Percentiles rank a stretch among this genome's conserved stretches.
phyloP scores from a whole-genome alignment of 1,140 invertebrate species.

The Trigoniulus corallinus region DNA sequence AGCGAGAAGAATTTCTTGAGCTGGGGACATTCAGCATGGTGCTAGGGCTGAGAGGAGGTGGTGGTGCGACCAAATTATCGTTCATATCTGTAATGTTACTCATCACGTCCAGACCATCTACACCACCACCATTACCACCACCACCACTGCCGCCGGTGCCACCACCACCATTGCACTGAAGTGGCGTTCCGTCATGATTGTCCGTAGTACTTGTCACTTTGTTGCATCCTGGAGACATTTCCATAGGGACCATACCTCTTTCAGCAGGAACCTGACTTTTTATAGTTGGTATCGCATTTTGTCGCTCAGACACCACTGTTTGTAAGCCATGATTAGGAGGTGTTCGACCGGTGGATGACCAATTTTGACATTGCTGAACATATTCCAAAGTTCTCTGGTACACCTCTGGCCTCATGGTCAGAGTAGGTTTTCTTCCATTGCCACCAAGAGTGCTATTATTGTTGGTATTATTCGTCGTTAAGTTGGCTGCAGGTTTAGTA shows the following conservation, averaged over 20 bases:
- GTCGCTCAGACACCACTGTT: neutral
- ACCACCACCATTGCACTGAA: slow-evolving; percentile 16
- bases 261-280: neutral
- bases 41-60: neutral
- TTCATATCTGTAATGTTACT: slow-evolving; percentile 7
- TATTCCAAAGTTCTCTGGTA: slow-evolving; percentile 78
- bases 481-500: slow-evolving; percentile 3
- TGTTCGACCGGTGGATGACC: slow-evolving; percentile 24
- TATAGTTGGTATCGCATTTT: neutral
- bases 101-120: slow-evolving; percentile 20
- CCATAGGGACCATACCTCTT: slow-evolving; percentile 8
- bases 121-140: slow-evolving; percentile 16
- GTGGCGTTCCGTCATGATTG: slow-evolving; percentile 15
- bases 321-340: neutral
- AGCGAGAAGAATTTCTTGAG: neutral
- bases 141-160: neutral
- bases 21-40: neutral
- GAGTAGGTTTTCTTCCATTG: slow-evolving; percentile 18
- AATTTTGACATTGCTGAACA: slow-evolving; percentile 73
- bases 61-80: neutral
- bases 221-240: slow-evolving; percentile 28
- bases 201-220: slow-evolving; percentile 29
- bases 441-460: neutral
- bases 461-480: neutral
- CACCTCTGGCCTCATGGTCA: slow-evolving; percentile 58